Evolutionary conservation across 2,888 invertebrate species (phyloP).

Genomic region (Alloscopus bannaensis): DNA sequence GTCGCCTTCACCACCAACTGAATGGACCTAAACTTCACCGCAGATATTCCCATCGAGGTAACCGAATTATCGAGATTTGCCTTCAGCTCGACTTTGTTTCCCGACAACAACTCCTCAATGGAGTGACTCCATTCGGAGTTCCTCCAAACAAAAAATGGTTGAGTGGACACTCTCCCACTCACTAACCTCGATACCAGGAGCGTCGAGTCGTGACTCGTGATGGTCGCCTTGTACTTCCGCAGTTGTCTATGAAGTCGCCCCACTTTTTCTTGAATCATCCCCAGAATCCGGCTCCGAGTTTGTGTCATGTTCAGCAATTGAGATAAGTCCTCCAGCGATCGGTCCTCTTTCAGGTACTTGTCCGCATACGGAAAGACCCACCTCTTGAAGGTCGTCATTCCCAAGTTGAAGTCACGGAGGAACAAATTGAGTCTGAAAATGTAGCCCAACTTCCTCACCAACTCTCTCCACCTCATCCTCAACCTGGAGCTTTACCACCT

Average conservation of each 20-base stretch:
- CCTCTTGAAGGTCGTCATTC: conserved; percentile 35
- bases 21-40: conserved; percentile 48
- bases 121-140: neutral
- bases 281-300: neutral
- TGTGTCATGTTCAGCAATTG: neutral
- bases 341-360: neutral
- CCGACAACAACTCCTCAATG: conserved; percentile 28
- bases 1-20: conserved; percentile 11
- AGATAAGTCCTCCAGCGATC: neutral
- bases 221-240: neutral
- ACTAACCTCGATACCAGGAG: conserved; percentile 8
- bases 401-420: conserved; percentile 8
- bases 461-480: neutral
- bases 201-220: neutral
- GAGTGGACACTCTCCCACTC: neutral
- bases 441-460: neutral
- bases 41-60: neutral
- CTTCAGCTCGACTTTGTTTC: conserved; percentile 7
- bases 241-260: neutral
- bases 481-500: neutral
- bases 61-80: neutral
- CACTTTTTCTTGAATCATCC: neutral
- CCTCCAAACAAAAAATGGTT: conserved; percentile 57
- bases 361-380: conserved; percentile 54
- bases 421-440: conserved; percentile 12